A percentile compares a stretch with the other conserved stretches of the same genome.
phyloP scores from a whole-genome alignment of 2,888 invertebrate species.

The Mythimna albipuncta region DNA sequence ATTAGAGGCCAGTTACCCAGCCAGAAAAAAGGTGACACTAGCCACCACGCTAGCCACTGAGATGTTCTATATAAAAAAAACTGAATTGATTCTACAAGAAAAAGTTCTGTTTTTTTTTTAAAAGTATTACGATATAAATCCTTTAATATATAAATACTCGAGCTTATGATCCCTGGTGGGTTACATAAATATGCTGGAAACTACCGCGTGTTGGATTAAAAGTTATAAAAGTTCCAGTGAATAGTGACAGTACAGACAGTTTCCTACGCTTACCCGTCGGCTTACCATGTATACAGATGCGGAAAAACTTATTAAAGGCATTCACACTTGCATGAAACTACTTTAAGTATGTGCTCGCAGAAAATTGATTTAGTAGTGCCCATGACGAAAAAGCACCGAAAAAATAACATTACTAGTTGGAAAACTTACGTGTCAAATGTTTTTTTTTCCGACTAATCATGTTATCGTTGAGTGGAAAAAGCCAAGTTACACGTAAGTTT shows the following conservation, averaged over 20 bases:
- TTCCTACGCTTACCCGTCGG: neutral
- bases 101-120: neutral
- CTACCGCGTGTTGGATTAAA: neutral
- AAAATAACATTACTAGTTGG: neutral
- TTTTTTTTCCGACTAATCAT: no score
- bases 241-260: conserved; percentile 17
- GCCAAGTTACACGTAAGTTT: neutral
- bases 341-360: neutral
- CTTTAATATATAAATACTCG: neutral
- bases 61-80: neutral
- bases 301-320: neutral
- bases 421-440: neutral
- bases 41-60: neutral
- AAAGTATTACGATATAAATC: conserved; percentile 19
- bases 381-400: neutral
- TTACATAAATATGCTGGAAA: conserved; percentile 27
- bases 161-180: conserved; percentile 3
- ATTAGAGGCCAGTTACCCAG: neutral
- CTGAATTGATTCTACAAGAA: neutral
- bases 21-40: neutral
- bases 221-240: conserved; percentile 18
- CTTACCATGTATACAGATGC: neutral
- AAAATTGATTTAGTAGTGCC: neutral
- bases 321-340: neutral
- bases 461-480: no score